Evolutionary conservation across 1,140 invertebrate genomes (phyloP).

Genomic region (Bombus huntii): DNA sequence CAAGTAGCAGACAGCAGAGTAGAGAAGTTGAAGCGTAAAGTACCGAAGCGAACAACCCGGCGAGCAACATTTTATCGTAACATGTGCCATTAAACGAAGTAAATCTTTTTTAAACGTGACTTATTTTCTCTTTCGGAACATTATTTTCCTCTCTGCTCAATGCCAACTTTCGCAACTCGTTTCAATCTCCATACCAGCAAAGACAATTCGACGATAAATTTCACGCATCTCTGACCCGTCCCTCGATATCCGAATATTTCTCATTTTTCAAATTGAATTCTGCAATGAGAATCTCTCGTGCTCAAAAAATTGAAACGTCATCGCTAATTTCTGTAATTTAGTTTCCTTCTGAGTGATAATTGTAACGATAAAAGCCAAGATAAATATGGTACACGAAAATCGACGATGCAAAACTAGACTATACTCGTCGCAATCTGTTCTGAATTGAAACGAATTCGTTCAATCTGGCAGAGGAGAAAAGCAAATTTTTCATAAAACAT

Average conservation of each 20-base stretch:
- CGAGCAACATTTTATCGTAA: slow-evolving; percentile 38
- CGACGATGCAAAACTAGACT: not conserved
- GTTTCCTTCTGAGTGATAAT: not conserved
- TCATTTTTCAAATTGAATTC: not conserved
- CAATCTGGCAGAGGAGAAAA: no score
- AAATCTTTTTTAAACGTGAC: slow-evolving; percentile 38
- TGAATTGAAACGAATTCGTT: no score
- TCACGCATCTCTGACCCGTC: not conserved
- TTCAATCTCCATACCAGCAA: not conserved
- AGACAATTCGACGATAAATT: slow-evolving; percentile 16
- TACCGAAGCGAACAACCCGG: not conserved
- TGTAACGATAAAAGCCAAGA: not conserved
- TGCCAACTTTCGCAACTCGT: slow-evolving; percentile 24
- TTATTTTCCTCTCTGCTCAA: slow-evolving; percentile 23
- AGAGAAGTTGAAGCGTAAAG: not conserved
- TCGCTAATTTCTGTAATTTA: no score
- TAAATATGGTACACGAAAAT: not conserved
- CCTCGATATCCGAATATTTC: not conserved
- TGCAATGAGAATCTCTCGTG: not conserved
- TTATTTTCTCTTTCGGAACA: slow-evolving; percentile 33
- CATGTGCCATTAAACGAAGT: slow-evolving; percentile 35
- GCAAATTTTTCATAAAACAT: no score
- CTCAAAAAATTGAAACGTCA: not conserved
- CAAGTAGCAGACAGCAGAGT: not conserved
- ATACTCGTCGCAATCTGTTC: no score